Conservation (phyloP, 2,888 invertebrate genomes). For the Nephrotoma guestfalica region DNA sequence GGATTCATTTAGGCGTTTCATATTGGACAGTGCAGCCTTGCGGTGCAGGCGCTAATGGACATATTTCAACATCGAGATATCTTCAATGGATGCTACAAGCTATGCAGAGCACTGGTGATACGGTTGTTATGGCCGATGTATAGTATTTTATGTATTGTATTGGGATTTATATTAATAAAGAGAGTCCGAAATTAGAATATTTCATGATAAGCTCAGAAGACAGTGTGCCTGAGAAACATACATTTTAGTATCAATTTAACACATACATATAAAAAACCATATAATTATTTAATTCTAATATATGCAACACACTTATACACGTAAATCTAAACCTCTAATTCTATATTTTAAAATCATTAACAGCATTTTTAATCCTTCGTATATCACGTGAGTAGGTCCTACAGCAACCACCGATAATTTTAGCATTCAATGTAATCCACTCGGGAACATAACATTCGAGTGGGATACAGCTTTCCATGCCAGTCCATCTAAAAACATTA, state of each 20-base stretch:
- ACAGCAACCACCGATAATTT: constrained; percentile 86
- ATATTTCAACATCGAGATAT: neutral
- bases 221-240: too few species aligned
- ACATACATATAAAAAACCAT: too few species aligned
- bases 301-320: neutral
- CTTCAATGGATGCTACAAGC: too few species aligned
- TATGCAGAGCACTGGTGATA: too few species aligned
- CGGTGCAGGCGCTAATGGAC: neutral
- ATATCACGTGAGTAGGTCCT: constrained; percentile 73
- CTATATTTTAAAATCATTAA: constrained; percentile 10
- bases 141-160: too few species aligned
- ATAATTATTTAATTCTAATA: neutral
- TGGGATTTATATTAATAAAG: too few species aligned
- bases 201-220: neutral
- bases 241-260: too few species aligned
- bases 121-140: too few species aligned
- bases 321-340: constrained; percentile 8
- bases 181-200: neutral
- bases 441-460: constrained; percentile 57
- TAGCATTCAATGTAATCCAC: constrained; percentile 71
- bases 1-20: neutral
- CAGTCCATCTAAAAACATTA: constrained; percentile 43
- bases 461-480: constrained; percentile 51
- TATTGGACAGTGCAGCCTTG: neutral
- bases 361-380: constrained; percentile 44